These are phyloP conservation scores for Lithophane socia DNA, from an alignment of 2,888 invertebrate species.

Conservation along the genomic window DNA sequence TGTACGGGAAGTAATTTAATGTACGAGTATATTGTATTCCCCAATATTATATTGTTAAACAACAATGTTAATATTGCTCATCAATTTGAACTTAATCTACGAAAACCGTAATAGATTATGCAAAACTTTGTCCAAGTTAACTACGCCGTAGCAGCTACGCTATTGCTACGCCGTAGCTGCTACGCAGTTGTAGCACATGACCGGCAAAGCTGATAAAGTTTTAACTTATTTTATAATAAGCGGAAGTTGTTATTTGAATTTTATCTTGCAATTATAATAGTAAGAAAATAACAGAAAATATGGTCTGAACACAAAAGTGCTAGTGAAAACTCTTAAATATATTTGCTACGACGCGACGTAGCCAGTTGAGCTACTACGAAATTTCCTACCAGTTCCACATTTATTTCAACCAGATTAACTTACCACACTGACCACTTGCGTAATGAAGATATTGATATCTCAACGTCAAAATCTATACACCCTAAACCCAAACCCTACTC, in stretches of 20 bases:
- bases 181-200: neutral
- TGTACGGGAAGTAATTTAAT: neutral
- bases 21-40: neutral
- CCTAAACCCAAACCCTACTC: conserved; percentile 1
- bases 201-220: neutral
- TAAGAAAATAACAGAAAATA: neutral
- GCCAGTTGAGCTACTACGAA: neutral
- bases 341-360: conserved; percentile 9
- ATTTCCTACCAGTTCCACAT: neutral
- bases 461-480: conserved; percentile 21
- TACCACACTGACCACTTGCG: conserved; percentile 1
- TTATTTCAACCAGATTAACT: conserved; percentile 20
- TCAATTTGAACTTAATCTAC: conserved; percentile 17
- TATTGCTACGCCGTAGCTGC: conserved; percentile 21
- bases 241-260: neutral
- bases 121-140: conserved; percentile 7
- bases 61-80: conserved; percentile 29
- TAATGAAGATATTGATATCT: conserved; percentile 46
- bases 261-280: neutral
- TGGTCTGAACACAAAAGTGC: neutral
- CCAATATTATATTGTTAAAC: neutral
- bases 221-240: neutral
- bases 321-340: no score
- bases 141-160: neutral
- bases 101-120: conserved; percentile 8